Evolutionary conservation across 2,888 invertebrate species (phyloP), one percentile per base, ranked within the genome.

Genomic region (Nomada goodeniana): DNA sequence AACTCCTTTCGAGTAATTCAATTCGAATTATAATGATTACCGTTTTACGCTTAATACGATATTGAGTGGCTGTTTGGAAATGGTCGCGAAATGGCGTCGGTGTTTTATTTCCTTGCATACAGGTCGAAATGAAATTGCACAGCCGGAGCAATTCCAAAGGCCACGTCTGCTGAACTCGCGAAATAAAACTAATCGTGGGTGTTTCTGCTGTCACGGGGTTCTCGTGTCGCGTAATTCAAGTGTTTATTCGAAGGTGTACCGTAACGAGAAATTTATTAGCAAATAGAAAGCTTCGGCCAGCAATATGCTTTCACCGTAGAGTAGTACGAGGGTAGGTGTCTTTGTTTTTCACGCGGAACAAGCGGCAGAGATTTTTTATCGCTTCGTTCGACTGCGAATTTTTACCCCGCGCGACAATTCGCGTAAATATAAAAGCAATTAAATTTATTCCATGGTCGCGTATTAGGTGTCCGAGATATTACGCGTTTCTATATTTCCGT

Each of bases 51-150:
- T 7, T 0, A 36, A 36, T 7, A 7, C 0, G 29, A 29, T 36
- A 36, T 36, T 36, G 5, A 36, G 36, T 36, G 36, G 36, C 36
- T 36, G 36, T 36, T 36, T 36, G 36, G 7, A 36, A 36, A 36
- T 36, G 36, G 7, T 36, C 36, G 7, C 36, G 36, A 36, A 36
- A 7, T 7, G 36, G 36, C 36, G 7, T 36, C 36, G 36, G 36
- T 36, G 36, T 77, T 72, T 57, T 68, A 64, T 65, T 44, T 44
- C 52, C 23, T 44, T 53, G 15, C 47, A 13, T 15, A 2, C 26
- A 15, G 47, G 42, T 0, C 0, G 29, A 47, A 69, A 76, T 76
- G 76, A 64, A 78, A 74, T 74, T 55, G 67, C 23, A n/a, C 20
- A 23, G 61, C 20, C 23, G 29, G 47, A 15, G 67, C 50, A 74